Conservation (phyloP, 2,797 vertebrate species). For the Sebastes minor region DNA sequence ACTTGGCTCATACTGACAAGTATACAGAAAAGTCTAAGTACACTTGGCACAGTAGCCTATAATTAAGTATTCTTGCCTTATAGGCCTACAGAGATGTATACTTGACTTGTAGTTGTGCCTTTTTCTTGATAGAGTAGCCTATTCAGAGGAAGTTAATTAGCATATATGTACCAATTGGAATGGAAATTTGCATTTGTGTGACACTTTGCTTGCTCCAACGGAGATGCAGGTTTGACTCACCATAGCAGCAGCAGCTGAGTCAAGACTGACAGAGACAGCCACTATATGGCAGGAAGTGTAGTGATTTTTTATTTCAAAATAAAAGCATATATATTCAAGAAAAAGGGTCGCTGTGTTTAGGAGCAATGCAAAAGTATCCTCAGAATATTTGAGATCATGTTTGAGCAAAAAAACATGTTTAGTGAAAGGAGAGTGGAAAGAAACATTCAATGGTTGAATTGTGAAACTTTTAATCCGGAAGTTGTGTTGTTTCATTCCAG, state of each 20-base stretch:
- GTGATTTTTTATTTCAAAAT: slow-evolving; percentile 43
- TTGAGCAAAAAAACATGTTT: accelerated
- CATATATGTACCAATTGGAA: neutral
- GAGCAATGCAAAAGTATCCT: neutral
- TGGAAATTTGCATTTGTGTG: neutral
- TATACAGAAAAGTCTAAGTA: no score
- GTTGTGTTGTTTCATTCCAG: neutral
- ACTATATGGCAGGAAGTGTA: slow-evolving; percentile 4
- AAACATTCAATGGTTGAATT: neutral
- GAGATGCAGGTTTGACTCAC: neutral
- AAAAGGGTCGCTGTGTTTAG: accelerated
- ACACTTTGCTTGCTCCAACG: neutral
- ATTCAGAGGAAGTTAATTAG: neutral
- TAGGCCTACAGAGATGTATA: no score
- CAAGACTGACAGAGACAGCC: neutral
- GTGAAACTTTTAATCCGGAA: slow-evolving; percentile 32
- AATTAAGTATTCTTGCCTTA: no score
- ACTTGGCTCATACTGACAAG: no score
- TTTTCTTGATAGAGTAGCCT: no score
- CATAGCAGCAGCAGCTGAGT: neutral
- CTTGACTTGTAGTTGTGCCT: no score
- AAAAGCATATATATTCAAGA: slow-evolving; percentile 1
- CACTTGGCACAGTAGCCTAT: no score
- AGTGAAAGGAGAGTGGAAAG: accelerated
- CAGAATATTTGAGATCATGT: no score